These are phyloP conservation scores for Criorhina ranunculi DNA, from an alignment of 2,888 invertebrate genomes.

Conservation along the genomic window DNA sequence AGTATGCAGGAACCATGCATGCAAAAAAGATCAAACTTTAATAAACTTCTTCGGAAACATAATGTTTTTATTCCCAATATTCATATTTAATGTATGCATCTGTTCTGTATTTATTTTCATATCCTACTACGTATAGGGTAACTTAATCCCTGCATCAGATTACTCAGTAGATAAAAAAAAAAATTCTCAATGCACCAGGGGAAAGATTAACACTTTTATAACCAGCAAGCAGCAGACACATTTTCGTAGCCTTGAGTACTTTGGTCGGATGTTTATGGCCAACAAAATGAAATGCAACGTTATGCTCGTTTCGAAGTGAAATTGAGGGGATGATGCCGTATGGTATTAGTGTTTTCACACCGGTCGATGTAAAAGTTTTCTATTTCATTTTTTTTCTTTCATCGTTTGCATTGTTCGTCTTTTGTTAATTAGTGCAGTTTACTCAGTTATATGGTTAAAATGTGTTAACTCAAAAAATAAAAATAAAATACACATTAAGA, in stretches of 20 bases:
- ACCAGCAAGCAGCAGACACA: neutral
- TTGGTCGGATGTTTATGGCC: constrained; percentile 19
- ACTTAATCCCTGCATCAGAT: neutral
- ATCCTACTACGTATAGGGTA: neutral
- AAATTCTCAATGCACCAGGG: neutral
- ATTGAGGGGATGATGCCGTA: neutral
- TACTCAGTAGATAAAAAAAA: constrained; percentile 5
- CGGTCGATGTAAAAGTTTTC: constrained; percentile 44
- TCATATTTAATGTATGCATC: neutral
- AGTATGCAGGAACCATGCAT: too few relatives aligned
- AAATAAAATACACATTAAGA: too few relatives aligned
- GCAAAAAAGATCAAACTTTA: too few relatives aligned
- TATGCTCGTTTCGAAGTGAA: neutral
- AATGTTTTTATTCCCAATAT: neutral
- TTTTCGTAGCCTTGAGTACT: constrained; percentile 32
- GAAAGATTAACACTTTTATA: constrained; percentile 24
- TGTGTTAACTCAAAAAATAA: neutral
- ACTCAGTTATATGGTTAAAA: constrained; percentile 1
- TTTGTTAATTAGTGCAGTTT: constrained; percentile 47
- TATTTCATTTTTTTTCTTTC: neutral
- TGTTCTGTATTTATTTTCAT: neutral
- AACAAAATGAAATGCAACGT: constrained; percentile 12
- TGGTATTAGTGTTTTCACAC: neutral
- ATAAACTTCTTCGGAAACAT: too few relatives aligned
- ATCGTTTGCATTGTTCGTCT: constrained; percentile 1